Conservation (phyloP, 2,888 invertebrate genomes). For the Melanargia galathea region DNA sequence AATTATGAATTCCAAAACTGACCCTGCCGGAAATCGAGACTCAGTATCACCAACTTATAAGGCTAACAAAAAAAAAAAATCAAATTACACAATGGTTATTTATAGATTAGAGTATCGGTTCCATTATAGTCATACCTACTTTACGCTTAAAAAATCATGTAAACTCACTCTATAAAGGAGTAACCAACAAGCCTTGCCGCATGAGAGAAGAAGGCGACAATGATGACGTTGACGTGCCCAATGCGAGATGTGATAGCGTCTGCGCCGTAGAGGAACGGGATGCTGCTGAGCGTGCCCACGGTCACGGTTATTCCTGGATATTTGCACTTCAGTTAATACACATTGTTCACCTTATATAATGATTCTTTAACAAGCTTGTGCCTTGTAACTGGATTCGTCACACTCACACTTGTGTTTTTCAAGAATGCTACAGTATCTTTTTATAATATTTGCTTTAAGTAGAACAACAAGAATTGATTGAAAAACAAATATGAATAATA, state of each 20-base stretch:
- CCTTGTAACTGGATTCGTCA: slow-evolving; percentile 11
- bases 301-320: slow-evolving; percentile 89
- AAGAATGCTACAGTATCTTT: not conserved
- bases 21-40: too few species aligned
- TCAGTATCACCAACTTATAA: too few species aligned
- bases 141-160: too few species aligned
- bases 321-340: slow-evolving; percentile 7
- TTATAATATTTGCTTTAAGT: not conserved
- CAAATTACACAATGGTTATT: too few species aligned
- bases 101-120: too few species aligned
- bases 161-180: slow-evolving; percentile 90
- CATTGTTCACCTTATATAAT: slow-evolving; percentile 2
- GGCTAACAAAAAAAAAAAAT: too few species aligned
- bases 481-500: not conserved
- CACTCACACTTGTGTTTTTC: slow-evolving; percentile 1
- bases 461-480: not conserved
- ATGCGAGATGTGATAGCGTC: slow-evolving; percentile 91
- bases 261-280: slow-evolving; percentile 92
- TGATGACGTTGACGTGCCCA: slow-evolving; percentile 92
- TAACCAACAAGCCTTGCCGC: slow-evolving; percentile 91
- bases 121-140: too few species aligned
- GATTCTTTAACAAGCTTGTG: slow-evolving; percentile 22
- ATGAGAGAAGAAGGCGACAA: slow-evolving; percentile 92
- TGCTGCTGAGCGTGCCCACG: slow-evolving; percentile 91
- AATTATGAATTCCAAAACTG: too few species aligned